phyloP scores from a whole-genome alignment of 2,888 invertebrate species.

The Megastigmus dorsalis region DNA sequence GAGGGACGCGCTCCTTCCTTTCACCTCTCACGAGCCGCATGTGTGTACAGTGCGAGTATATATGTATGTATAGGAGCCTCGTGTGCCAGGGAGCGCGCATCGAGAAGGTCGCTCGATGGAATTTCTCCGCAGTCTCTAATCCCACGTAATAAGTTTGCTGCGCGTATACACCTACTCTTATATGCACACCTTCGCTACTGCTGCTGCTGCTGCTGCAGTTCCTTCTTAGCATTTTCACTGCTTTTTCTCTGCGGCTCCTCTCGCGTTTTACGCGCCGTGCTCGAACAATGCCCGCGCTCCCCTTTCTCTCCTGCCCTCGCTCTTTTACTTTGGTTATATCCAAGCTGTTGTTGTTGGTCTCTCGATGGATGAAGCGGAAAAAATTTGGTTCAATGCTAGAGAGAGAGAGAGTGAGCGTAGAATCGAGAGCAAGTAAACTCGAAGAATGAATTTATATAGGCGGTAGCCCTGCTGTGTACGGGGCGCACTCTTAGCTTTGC shows the following conservation, averaged over 20 bases:
- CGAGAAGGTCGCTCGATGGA: conserved; percentile 50
- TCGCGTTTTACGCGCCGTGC: not conserved
- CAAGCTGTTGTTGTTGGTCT: not conserved
- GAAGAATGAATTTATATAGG: too few species aligned
- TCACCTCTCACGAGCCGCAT: too few species aligned
- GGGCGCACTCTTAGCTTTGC: too few species aligned
- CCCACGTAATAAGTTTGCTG: conserved; percentile 41
- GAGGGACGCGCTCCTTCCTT: conserved; percentile 46
- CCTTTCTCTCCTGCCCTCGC: not conserved
- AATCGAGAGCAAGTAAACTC: too few species aligned
- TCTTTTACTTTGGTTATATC: not conserved
- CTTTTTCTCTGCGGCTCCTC: not conserved
- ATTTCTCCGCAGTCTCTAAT: conserved; percentile 49
- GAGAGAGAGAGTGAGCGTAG: too few species aligned
- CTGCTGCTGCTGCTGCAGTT: not conserved
- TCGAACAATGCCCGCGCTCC: not conserved
- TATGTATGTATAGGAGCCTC: too few species aligned
- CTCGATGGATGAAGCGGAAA: too few species aligned
- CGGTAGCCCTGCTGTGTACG: too few species aligned
- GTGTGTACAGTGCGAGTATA: too few species aligned
- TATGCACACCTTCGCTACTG: not conserved
- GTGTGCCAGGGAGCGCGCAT: conserved; percentile 12
- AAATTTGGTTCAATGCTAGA: too few species aligned
- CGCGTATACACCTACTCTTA: too few species aligned
- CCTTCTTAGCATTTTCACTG: not conserved